Evolutionary conservation across 2,113 vertebrate genomes (phyloP), one percentile per base, ranked within the genome.

Genomic region (Mystacornis crossleyi): DNA sequence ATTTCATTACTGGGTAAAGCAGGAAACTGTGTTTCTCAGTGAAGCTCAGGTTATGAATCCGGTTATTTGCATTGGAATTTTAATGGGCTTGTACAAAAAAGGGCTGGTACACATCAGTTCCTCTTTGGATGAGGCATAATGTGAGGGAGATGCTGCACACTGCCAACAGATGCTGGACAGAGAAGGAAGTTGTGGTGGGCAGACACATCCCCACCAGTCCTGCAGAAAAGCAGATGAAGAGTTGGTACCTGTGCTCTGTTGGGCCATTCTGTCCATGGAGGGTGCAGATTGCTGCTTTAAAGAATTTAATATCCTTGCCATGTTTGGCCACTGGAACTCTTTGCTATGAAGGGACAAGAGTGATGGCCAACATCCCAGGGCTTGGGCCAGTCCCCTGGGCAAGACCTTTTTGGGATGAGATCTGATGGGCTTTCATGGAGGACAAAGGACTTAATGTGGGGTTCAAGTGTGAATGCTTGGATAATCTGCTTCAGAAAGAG

Each of bases 1-100:
- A 97, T 96, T 93, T 97, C 95, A 96, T 95, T 97, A 97, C 75
- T 34, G 93, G 72, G 61, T 80, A 95, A 90, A 92, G 94, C 93
- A 97, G 96, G 96, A 97, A 97, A 97, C 95, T 69, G 88, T 94
- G 96, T 94, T 97, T 95, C 96, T 97, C 93, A 96, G 86, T 96
- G 96, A 97, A 97, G 92, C 92, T 87, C 86, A 69, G 95, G 95
- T 95, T 96, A 96, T 93, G 90, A 97, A 93, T 95, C 93, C 14
- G 77, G 96, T 96, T 83, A 96, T 97, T 97, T 97, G 96, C 95
- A 95, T 78, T 92, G 96, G 95, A 97, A 97, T 97, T 96, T 95
- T 96, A 97, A 97, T 97, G 83, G 61, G 90, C 92, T 95, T 74
- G 72, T 75, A 95, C 95, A 96, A 95, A 95, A 94, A 95, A 77